phyloP scores from a whole-genome alignment of 2,888 invertebrate genomes.

The Pecten maximus region DNA sequence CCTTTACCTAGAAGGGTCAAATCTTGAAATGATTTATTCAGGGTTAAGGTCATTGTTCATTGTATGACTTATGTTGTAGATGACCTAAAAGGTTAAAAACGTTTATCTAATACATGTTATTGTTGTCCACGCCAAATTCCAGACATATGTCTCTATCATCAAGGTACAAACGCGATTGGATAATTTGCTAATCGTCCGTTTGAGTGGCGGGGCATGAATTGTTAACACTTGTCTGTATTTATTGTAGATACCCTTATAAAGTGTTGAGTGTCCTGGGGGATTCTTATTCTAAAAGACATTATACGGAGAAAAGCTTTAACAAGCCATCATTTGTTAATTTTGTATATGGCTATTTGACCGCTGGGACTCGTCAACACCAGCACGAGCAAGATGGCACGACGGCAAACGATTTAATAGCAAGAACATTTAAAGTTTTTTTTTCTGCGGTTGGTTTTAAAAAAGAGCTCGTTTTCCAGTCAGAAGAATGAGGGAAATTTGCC shows the following conservation, averaged over 20 bases:
- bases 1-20: too few species aligned
- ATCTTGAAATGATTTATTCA: too few species aligned
- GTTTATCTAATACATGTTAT: too few species aligned
- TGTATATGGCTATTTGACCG: neutral
- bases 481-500: neutral
- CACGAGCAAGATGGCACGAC: neutral
- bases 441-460: neutral
- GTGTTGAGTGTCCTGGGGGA: neutral
- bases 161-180: too few species aligned
- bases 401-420: neutral
- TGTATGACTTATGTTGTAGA: too few species aligned
- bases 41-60: too few species aligned
- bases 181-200: too few species aligned
- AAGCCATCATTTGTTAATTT: neutral
- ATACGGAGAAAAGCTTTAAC: neutral
- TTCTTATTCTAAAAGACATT: neutral
- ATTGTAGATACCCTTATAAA: neutral
- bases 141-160: too few species aligned
- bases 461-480: neutral
- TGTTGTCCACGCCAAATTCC: too few species aligned
- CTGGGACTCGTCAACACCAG: neutral
- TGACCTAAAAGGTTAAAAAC: too few species aligned
- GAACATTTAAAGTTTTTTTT: neutral
- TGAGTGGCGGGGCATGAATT: neutral
- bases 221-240: neutral